Evolutionary conservation across 2,888 invertebrate species (phyloP), one percentile per base, ranked within the genome.

Genomic region (Drosophila nigricruria): DNA sequence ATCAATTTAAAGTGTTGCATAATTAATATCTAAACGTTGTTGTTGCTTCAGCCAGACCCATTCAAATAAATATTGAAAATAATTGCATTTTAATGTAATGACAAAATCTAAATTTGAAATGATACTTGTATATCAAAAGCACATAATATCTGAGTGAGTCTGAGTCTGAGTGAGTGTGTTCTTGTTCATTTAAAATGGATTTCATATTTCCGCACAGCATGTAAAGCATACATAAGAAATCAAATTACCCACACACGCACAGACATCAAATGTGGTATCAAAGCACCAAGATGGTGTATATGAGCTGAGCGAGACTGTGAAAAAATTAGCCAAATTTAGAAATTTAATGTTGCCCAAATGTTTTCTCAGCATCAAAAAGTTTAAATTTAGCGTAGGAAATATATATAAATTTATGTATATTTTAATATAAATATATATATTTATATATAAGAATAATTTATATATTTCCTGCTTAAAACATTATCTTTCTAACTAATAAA

Each of bases 251-350:
- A 40, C 49, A 10, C 49, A 30, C 30, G 12, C 47, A n/a, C 27
- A 47, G 23, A 56, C 59, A 78, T 82, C 78, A 79, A 81, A 81
- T 70, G 57, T 40, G 42, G 52, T 70, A 73, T 81, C 77, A 82
- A 82, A 81, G 82, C 1, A 16, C 18, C 23, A 52, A 25, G 38
- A 34, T 38, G 18, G 12, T n/a, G 25, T 12, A 14, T 16, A 18
- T 20, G 42, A 25, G 47, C n/a, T 12, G 25, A 18, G 52, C 63
- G 38, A 45, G 61, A 70, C 75, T 62, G 45, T 6, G 10, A 5
- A 30, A 34, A 69, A 70, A 77, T 77, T 64, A 62, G 50, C 61
- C 43, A 62, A 70, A 77, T 77, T 77, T 73, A 25, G 10, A 40
- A 20, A 42, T 72, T 72, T 38, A 32, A 53, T 61, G 60, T 49